Conservation (phyloP, 2,113 vertebrate species). For the Stomatorhinus ivindoensis region DNA sequence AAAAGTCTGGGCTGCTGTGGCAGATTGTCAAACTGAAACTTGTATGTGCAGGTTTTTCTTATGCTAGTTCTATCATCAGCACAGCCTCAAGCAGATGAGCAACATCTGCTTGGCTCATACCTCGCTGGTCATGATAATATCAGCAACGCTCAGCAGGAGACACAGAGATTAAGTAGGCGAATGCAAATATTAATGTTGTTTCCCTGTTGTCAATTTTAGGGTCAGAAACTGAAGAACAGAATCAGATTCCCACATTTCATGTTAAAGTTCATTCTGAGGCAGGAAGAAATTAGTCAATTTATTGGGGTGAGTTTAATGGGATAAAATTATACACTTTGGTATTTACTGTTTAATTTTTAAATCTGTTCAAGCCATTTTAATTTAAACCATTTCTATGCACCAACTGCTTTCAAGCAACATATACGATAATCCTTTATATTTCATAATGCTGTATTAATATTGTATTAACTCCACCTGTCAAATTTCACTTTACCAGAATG, state of each 20-base stretch:
- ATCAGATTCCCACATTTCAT: too few relatives aligned
- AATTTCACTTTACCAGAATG: background rate
- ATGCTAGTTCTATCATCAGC: background rate
- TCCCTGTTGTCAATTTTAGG: too few relatives aligned
- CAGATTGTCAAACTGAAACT: background rate
- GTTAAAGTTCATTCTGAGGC: too few relatives aligned
- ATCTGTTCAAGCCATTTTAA: background rate
- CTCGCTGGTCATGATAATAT: background rate
- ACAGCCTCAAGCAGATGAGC: background rate
- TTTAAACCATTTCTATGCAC: background rate
- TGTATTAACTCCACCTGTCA: background rate
- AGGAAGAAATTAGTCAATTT: background rate
- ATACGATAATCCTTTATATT: background rate
- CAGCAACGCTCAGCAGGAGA: background rate
- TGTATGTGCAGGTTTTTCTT: background rate
- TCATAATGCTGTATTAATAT: background rate
- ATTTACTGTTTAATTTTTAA: background rate
- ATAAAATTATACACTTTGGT: background rate
- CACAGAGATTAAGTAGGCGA: background rate
- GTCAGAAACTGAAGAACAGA: too few relatives aligned
- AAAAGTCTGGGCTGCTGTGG: background rate
- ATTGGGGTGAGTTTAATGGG: background rate
- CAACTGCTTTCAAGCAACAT: background rate
- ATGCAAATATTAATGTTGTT: background rate
- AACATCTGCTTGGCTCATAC: background rate